Evolutionary conservation across 35 echinoderm and acorn worm species (phyloP).

Genomic region (Hemicentrotus pulcherrimus): DNA sequence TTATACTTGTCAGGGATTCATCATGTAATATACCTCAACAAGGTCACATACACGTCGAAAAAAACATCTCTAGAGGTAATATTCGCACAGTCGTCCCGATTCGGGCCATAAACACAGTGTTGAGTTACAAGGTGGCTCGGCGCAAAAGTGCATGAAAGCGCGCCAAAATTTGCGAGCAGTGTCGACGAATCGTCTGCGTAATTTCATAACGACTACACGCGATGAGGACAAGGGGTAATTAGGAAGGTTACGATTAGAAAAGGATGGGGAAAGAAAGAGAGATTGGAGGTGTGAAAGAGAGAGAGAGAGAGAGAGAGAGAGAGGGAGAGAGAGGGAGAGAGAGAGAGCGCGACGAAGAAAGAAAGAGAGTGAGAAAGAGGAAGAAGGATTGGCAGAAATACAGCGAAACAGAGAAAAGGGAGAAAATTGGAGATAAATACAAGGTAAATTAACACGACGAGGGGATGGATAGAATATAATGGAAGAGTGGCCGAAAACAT

Average conservation of each 20-base stretch:
- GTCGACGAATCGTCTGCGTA: conserved; percentile 21
- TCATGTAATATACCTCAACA: not conserved
- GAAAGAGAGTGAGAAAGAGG: not conserved
- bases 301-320: conserved; percentile 27
- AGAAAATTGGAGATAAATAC: not conserved
- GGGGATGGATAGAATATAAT: too few relatives aligned
- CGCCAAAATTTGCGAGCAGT: not conserved
- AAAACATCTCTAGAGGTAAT: not conserved
- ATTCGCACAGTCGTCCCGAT: not conserved
- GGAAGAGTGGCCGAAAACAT: too few relatives aligned
- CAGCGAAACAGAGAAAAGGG: not conserved
- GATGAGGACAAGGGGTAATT: not conserved
- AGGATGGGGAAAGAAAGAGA: not conserved
- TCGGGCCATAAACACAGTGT: not conserved
- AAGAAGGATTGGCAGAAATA: not conserved
- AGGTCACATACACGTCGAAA: not conserved
- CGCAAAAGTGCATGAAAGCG: not conserved
- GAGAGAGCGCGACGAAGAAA: not conserved
- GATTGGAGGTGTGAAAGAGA: not conserved
- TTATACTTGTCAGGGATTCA: not conserved
- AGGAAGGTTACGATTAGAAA: not conserved
- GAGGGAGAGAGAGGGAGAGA: not conserved
- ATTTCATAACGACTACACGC: conserved; percentile 13
- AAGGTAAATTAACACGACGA: too few relatives aligned
- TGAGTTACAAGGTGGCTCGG: not conserved